These are phyloP conservation scores for Argentina silus DNA, from an alignment of 2,797 vertebrate species.

Conservation along the genomic window DNA sequence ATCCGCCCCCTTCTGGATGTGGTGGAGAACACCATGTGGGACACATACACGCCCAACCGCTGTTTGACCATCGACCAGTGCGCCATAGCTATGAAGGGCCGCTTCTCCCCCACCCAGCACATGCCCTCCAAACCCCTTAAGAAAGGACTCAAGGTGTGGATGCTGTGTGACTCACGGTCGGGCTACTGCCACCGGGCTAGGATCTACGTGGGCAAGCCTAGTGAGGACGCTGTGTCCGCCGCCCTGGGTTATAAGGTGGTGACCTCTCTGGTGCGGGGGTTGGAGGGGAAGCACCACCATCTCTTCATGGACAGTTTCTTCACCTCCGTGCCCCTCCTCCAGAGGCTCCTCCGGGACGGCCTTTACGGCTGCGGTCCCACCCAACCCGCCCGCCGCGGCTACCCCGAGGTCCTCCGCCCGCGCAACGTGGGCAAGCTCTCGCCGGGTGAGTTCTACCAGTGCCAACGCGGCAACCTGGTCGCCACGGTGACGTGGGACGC, in stretches of 20 bases:
- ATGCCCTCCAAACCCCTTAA: conserved; percentile 82
- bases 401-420: conserved; percentile 79
- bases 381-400: conserved; percentile 75
- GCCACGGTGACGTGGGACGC: conserved; percentile 80
- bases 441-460: conserved; percentile 84
- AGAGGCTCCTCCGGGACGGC: conserved; percentile 77
- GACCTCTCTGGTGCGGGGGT: conserved; percentile 77
- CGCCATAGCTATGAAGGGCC: conserved; percentile 75
- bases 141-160: conserved; percentile 84
- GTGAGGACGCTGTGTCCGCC: conserved; percentile 60
- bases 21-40: conserved; percentile 83
- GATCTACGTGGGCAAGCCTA: conserved; percentile 75
- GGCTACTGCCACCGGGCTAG: conserved; percentile 84
- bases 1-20: conserved; percentile 82
- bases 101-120: conserved; percentile 80
- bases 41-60: conserved; percentile 79
- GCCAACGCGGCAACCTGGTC: conserved; percentile 81
- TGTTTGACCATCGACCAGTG: conserved; percentile 83
- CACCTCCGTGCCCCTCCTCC: conserved; percentile 80
- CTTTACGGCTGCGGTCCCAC: conserved; percentile 82
- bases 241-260: conserved; percentile 73
- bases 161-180: conserved; percentile 83
- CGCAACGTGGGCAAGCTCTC: conserved; percentile 80
- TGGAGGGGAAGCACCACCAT: conserved; percentile 82
- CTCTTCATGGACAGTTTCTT: conserved; percentile 85